phyloP scores from a whole-genome alignment of 2,888 invertebrate species.

The Vesta saturnalis region DNA sequence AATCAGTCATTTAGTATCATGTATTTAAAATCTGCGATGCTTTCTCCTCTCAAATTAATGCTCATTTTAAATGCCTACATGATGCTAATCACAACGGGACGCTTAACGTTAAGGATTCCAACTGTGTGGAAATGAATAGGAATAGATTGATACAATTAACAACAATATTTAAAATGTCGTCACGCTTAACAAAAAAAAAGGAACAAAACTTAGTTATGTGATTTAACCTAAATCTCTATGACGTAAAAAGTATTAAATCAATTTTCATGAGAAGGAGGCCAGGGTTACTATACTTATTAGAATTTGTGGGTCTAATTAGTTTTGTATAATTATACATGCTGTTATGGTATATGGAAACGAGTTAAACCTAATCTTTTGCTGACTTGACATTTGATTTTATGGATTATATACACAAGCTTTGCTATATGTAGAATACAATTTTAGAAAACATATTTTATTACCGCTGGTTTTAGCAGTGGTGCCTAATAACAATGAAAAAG shows the following conservation, averaged over 20 bases:
- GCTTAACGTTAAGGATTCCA: slow-evolving; percentile 50
- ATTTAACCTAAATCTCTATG: slow-evolving; percentile 6
- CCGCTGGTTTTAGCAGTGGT: no score
- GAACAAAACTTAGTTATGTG: neutral
- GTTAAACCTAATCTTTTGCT: neutral
- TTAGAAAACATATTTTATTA: no score
- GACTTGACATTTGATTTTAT: no score
- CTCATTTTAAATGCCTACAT: slow-evolving; percentile 39
- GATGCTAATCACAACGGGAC: slow-evolving; percentile 50
- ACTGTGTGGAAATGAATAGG: slow-evolving; percentile 54
- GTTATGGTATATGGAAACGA: neutral
- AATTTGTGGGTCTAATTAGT: slow-evolving; percentile 1
- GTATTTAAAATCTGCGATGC: slow-evolving; percentile 8
- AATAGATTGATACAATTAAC: slow-evolving; percentile 58
- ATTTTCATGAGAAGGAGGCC: slow-evolving; percentile 4
- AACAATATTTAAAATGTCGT: slow-evolving; percentile 56
- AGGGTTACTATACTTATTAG: neutral
- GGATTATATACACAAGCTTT: no score
- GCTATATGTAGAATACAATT: no score
- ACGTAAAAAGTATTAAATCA: neutral
- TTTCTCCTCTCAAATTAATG: slow-evolving; percentile 26
- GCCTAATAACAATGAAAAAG: no score
- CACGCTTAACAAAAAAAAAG: slow-evolving; percentile 41
- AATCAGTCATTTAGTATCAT: neutral
- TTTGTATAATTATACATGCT: slow-evolving; percentile 4